Percentiles rank a stretch among this genome's conserved stretches.
Conservation (phyloP, 2,113 vertebrate species). For the Corythoichthys haematopterus region DNA sequence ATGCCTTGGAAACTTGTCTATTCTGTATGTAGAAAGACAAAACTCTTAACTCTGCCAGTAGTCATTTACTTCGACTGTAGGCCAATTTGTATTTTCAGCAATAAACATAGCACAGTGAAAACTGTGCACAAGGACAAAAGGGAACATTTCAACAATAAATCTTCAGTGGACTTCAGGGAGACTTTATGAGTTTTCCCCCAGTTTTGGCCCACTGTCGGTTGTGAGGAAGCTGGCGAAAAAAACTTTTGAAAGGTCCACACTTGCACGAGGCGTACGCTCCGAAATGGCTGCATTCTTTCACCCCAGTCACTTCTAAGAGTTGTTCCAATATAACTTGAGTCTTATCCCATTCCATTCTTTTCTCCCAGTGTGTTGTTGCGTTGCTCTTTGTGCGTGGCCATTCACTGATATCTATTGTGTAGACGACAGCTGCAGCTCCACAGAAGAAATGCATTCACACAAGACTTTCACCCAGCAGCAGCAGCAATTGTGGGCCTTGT, state of each 20-base stretch:
- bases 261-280: constrained; percentile 21
- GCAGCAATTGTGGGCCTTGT: constrained; percentile 38
- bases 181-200: constrained; percentile 19
- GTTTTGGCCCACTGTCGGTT: constrained; percentile 2
- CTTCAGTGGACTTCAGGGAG: constrained; percentile 6
- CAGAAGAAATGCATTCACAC: constrained; percentile 6
- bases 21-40: too few relatives aligned
- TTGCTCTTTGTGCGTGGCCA: constrained; percentile 17
- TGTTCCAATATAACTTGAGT: constrained; percentile 30
- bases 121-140: neutral
- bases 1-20: too few relatives aligned
- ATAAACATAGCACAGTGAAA: neutral
- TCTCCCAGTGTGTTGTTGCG: constrained; percentile 18
- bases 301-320: neutral
- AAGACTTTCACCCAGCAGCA: constrained; percentile 16
- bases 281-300: constrained; percentile 13
- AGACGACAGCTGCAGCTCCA: constrained; percentile 56
- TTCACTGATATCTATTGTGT: constrained; percentile 46
- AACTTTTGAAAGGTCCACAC: neutral
- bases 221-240: constrained; percentile 31
- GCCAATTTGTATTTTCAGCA: neutral
- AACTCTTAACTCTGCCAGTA: too few relatives aligned
- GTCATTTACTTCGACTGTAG: neutral
- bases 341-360: constrained; percentile 34
- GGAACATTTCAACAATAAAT: neutral